Base-by-base conservation (phyloP, 2,113 vertebrate species). In the Perca fluviatilis region DNA sequence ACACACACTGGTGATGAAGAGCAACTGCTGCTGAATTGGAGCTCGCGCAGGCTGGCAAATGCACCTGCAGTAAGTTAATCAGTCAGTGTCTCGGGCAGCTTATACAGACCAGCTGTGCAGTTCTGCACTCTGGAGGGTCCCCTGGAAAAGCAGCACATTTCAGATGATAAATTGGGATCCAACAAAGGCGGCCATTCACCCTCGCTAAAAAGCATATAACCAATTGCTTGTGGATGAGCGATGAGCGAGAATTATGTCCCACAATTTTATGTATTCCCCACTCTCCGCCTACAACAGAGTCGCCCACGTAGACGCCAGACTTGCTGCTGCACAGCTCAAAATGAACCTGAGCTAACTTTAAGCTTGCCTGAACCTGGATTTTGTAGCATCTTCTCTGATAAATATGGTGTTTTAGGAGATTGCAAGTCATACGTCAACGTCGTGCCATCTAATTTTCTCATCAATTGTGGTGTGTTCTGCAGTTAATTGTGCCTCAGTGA, bases 51-150 rank as follows among this genome's bases (percentile, higher is more conserved):
- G 49, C 84, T 73, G 74, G 68, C 64, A n/a, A 63, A 85, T 91
- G 83, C 90, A 91, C 90, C 90, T 90, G 90, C 86, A 87, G 60
- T 64, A 73, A 83, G 82, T 88, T 83, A 83, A 87, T 92, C 84
- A 85, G 88, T 88, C 88, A 87, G 77, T 88, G 88, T 88, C 90
- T 80, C 5, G 2, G 61, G 23, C 64, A 53, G 77, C 85, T 89
- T 80, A 89, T 74, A 77, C 86, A 82, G 53, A 86, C 82, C 90
- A 89, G 90, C 86, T 92, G 90, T 86, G 88, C 82, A 51, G 81
- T 3, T 64, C 36, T 27, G 79, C 64, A 4, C 82, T 74, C 82
- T 50, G 85, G 86, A 90, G 88, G 81, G 64, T 82, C 79, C 53
- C n/a, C 30, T 72, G 77, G 68, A 83, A 65, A 80, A 83, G 71